phyloP scores from a whole-genome alignment of 2,888 invertebrate genomes.

The Sarcophaga carnaria region DNA sequence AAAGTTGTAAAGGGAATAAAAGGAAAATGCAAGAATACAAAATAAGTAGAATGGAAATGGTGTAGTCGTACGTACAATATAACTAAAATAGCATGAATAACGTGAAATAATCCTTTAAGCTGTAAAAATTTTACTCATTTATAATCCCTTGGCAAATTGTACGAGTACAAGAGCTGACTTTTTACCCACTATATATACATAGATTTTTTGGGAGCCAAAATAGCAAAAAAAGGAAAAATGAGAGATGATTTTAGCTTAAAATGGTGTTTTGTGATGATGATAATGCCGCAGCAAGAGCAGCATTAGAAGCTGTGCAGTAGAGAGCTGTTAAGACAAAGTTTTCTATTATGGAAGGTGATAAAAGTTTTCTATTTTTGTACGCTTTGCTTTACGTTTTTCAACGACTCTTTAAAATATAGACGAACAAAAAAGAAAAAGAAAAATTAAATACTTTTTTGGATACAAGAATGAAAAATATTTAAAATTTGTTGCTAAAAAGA shows the following conservation, averaged over 20 bases:
- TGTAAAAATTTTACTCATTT: conserved; percentile 64
- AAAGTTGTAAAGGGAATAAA: neutral
- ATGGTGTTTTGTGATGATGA: neutral
- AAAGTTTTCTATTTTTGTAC: conserved; percentile 2
- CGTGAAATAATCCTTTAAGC: conserved; percentile 62
- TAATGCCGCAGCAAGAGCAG: neutral
- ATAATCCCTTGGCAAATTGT: conserved; percentile 56
- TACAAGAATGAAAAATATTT: conserved; percentile 21
- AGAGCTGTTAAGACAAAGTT: neutral
- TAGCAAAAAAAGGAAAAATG: neutral
- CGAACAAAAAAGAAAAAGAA: neutral
- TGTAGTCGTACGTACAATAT: neutral
- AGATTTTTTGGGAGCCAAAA: neutral
- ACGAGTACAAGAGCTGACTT: conserved; percentile 33
- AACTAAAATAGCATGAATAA: conserved; percentile 23
- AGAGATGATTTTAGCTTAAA: neutral
- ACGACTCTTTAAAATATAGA: neutral
- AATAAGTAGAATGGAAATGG: neutral
- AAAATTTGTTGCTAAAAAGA: neutral
- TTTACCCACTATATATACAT: conserved; percentile 10
- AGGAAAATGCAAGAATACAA: neutral
- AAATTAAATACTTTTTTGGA: neutral
- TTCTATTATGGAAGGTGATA: conserved; percentile 24
- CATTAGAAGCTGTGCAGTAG: neutral
- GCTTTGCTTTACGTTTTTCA: neutral